phyloP scores from a whole-genome alignment of 2,113 vertebrate species.

The Nycticryphes semicollaris region DNA sequence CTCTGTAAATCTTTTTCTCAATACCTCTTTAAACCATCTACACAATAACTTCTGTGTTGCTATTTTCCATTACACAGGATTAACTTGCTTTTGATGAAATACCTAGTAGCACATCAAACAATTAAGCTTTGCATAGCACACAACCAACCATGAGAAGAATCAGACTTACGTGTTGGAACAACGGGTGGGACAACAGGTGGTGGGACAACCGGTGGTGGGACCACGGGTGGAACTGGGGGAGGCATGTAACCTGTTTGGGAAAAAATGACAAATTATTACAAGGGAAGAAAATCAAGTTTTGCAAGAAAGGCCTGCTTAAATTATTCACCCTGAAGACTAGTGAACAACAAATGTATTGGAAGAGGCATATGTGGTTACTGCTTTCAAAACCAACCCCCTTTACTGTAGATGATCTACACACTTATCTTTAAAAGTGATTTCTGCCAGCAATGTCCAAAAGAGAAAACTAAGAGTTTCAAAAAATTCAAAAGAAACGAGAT shows the following conservation, averaged over 20 bases:
- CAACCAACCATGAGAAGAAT: neutral
- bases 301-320: neutral
- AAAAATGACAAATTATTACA: neutral
- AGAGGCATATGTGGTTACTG: neutral
- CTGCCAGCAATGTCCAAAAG: neutral
- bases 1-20: neutral
- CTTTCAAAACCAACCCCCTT: neutral
- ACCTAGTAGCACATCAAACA: neutral
- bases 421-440: neutral
- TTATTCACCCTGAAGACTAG: neutral
- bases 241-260: conserved; percentile 85
- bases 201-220: conserved; percentile 78
- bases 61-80: neutral
- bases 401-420: neutral
- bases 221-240: conserved; percentile 78
- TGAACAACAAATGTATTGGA: neutral
- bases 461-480: neutral
- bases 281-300: neutral
- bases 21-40: neutral
- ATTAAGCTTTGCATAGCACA: neutral
- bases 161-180: conserved; percentile 85
- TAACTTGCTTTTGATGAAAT: neutral
- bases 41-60: neutral
- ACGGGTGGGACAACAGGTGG: conserved; percentile 82
- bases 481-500: neutral